Conservation (phyloP, 2,797 vertebrate genomes). For the Rhabdomys pumilio region DNA sequence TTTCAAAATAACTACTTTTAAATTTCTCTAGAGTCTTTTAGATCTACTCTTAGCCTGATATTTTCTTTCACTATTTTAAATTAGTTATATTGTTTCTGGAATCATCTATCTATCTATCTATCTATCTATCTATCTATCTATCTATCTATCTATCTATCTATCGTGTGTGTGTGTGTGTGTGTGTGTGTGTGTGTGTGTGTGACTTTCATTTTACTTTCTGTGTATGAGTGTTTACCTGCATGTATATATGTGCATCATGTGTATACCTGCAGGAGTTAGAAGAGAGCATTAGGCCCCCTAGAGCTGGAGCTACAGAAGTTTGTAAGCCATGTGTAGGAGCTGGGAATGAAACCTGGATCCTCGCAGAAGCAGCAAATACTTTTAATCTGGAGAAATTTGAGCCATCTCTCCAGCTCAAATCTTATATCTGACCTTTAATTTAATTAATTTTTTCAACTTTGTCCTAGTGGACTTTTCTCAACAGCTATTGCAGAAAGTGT, state of each 20-base stretch:
- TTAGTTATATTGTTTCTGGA: neutral
- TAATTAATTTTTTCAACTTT: conserved; percentile 18
- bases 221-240: neutral
- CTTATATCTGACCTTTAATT: conserved; percentile 9
- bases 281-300: neutral
- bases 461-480: neutral
- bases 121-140: neutral
- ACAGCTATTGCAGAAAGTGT: conserved; percentile 18
- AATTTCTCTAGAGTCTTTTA: neutral
- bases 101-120: neutral
- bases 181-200: neutral
- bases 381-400: neutral
- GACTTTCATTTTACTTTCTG: neutral
- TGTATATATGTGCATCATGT: neutral
- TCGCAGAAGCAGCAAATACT: neutral
- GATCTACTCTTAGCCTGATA: neutral
- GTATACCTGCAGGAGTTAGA: neutral
- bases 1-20: conserved; percentile 34
- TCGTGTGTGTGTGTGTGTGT: neutral
- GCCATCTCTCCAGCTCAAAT: neutral
- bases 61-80: conserved; percentile 47
- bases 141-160: neutral
- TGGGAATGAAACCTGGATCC: too few species aligned
- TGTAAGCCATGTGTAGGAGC: neutral
- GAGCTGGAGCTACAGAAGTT: neutral